A percentile compares a stretch with the other conserved stretches of the same genome.
phyloP scores from a whole-genome alignment of 2,888 invertebrate genomes.

The Notodonta dromedarius region DNA sequence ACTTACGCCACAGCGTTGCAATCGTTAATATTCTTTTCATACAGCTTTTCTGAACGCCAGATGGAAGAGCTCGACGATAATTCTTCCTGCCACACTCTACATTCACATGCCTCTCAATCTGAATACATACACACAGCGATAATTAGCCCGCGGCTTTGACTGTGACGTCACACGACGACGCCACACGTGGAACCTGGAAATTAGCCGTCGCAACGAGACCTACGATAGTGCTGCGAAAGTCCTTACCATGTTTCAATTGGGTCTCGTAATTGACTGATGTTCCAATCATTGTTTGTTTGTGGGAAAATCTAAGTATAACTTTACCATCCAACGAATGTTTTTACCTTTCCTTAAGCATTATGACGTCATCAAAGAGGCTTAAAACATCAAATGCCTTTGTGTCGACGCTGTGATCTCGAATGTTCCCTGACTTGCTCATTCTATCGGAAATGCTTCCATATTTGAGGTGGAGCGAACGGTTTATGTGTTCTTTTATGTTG shows the following conservation, averaged over 20 bases:
- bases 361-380: constrained; percentile 25
- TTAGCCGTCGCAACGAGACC: constrained; percentile 22
- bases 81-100: constrained; percentile 32
- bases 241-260: constrained; percentile 3
- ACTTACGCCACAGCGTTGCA: too few relatives aligned
- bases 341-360: background rate
- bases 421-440: constrained; percentile 28
- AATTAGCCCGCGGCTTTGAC: constrained; percentile 41
- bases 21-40: too few relatives aligned
- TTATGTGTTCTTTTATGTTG: constrained; percentile 1
- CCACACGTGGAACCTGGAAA: constrained; percentile 19
- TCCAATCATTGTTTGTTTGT: background rate
- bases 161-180: constrained; percentile 20
- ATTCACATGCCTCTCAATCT: constrained; percentile 21
- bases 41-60: too few relatives aligned
- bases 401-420: constrained; percentile 26
- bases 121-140: constrained; percentile 32
- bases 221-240: constrained; percentile 21
- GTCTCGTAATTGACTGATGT: background rate
- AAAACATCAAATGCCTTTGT: constrained; percentile 35
- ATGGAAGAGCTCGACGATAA: background rate
- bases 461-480: background rate
- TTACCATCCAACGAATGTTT: background rate
- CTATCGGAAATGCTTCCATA: constrained; percentile 28
- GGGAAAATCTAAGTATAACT: background rate